Evolutionary conservation across 92 coral and sea anemone genomes (phyloP), one percentile per base, ranked within the genome.

Genomic region (Heliopora coerulea): DNA sequence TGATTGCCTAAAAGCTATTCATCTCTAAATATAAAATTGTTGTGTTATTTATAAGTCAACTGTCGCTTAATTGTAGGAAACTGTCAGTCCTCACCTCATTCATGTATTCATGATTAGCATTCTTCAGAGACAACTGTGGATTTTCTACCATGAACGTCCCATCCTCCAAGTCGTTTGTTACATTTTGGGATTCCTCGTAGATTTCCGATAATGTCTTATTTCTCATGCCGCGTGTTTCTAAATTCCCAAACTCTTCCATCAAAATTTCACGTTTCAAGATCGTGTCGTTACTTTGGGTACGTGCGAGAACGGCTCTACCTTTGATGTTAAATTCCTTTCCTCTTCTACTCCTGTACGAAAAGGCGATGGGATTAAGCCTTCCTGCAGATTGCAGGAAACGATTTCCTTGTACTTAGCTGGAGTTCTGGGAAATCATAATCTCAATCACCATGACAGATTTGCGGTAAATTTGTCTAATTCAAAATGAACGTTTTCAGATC

Each of bases 141-240:
- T 70, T 96, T 63, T 95, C 85, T n/a, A 95, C 92, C 97, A 90
- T 95, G 23, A 95, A 95, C 32, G 79, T 59, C 2, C 49, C 86
- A 24, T 65, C 89, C 14, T 82, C 96, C 0, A 50, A 49, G 27
- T 70, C 77, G 31, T 17, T 52, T 32, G 77, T 49, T 33, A 26
- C 7, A 31, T 83, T 87, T n/a, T 91, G 90, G 4, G 81, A 82
- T 9, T 84, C 69, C 26, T 87, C 86, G 41, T 73, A 42, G 39
- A 62, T 83, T 10, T 87, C 85, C 44, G 79, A 75, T 8, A 80
- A 72, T 56, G 68, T 91, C 13, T 89, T 92, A 25, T 81, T 79
- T 62, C 88, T 90, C 28, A 95, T 75, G 59, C 82, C 86, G 17
- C 88, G 85, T 31, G 81, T 86, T 85, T 95, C 99, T 17, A 97